phyloP scores from a whole-genome alignment of 2,113 vertebrate genomes.

The Tachysurus fulvidraco region DNA sequence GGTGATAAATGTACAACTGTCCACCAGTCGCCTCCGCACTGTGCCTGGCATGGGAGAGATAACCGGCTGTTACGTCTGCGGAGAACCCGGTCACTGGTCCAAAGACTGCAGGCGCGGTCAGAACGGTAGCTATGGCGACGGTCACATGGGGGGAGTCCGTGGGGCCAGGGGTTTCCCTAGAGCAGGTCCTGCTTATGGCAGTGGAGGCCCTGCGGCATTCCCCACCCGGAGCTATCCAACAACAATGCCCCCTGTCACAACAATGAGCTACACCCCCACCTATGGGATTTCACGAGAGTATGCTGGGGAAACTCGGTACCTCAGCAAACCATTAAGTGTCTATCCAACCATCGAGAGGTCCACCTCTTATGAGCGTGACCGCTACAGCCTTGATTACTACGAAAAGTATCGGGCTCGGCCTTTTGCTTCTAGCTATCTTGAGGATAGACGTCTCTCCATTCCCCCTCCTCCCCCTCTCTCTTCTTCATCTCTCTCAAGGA shows the following conservation, averaged over 20 bases:
- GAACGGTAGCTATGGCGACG: constrained; percentile 66
- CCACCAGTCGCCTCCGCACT: constrained; percentile 92
- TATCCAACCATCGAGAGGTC: constrained; percentile 58
- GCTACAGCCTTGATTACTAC: constrained; percentile 80
- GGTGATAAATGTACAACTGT: constrained; percentile 95
- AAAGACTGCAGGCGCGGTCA: constrained; percentile 90
- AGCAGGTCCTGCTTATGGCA: constrained; percentile 51
- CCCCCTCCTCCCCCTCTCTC: constrained; percentile 71
- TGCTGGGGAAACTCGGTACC: constrained; percentile 67
- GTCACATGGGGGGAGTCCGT: constrained; percentile 57
- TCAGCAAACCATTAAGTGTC: constrained; percentile 48
- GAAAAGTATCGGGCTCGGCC: constrained; percentile 88
- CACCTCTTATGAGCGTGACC: constrained; percentile 58
- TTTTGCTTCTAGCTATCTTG: constrained; percentile 80
- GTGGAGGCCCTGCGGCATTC: constrained; percentile 63
- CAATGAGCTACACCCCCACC: constrained; percentile 44
- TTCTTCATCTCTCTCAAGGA: constrained; percentile 77
- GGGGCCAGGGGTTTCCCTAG: constrained; percentile 56
- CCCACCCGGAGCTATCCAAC: constrained; percentile 58
- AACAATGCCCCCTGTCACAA: constrained; percentile 36
- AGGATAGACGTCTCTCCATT: constrained; percentile 82
- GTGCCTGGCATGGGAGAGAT: constrained; percentile 95
- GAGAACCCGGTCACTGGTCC: constrained; percentile 96
- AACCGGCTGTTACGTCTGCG: constrained; percentile 94
- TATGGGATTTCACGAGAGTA: constrained; percentile 72